phyloP scores from a whole-genome alignment of 1,140 invertebrate species.

The Pseudomyrmex flavicornis region DNA sequence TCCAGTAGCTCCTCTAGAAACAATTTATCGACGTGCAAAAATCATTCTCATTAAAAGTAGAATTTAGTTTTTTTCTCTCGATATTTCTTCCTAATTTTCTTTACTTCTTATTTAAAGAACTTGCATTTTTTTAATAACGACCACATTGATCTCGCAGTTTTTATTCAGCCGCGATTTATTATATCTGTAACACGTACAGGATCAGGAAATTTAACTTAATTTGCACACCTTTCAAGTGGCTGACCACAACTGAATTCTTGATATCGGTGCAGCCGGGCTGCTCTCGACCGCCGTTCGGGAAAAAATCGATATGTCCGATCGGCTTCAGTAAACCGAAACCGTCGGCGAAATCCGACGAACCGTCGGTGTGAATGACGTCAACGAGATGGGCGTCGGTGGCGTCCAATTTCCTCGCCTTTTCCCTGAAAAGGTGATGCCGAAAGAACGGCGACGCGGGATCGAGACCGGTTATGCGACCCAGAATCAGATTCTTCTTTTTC shows the following conservation, averaged over 20 bases:
- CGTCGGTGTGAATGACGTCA: conserved; percentile 95
- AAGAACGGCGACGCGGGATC: conserved; percentile 91
- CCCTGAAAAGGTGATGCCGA: conserved; percentile 84
- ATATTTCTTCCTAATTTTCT: no score
- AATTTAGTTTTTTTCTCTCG: no score
- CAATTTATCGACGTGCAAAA: background rate
- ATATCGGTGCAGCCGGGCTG: conserved; percentile 89
- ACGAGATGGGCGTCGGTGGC: conserved; percentile 92
- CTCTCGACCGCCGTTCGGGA: conserved; percentile 89
- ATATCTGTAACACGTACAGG: no score
- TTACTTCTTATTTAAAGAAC: no score
- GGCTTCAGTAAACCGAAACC: conserved; percentile 89
- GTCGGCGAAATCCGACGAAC: conserved; percentile 87
- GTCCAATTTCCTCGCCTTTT: conserved; percentile 87
- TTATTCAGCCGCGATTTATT: no score
- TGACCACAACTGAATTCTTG: conserved; percentile 85
- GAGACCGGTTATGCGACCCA: conserved; percentile 91
- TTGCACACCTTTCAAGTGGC: conserved; percentile 81
- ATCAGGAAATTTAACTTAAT: no score
- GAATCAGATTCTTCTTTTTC: conserved; percentile 84
- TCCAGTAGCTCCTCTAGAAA: conserved; percentile 79
- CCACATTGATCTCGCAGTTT: no score
- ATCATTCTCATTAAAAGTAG: no score
- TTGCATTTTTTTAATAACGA: no score
- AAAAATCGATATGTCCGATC: conserved; percentile 90